Conservation (phyloP, 2,113 vertebrate genomes). For the Baryphthengus martii region DNA sequence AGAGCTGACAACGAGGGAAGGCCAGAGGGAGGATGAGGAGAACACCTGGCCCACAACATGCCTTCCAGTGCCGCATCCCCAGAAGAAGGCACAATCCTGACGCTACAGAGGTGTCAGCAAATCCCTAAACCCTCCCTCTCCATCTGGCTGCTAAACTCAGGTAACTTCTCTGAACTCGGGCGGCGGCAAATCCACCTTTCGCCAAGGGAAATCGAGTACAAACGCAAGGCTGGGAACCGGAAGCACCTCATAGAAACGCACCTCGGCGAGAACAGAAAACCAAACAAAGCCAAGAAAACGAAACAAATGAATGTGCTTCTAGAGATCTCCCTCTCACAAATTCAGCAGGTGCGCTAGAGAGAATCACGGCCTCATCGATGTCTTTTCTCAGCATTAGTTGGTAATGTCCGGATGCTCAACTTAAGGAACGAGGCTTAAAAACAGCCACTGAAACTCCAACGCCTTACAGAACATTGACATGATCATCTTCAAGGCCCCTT, state of each 20-base stretch:
- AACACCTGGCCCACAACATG: not conserved
- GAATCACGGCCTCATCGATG: not conserved
- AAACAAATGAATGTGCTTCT: not conserved
- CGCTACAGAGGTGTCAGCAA: not conserved
- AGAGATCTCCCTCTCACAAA: not conserved
- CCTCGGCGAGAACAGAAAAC: not conserved
- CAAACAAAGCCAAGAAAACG: not conserved
- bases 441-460: not conserved
- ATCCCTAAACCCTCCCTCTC: not conserved
- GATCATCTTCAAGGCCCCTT: too few relatives aligned
- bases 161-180: not conserved
- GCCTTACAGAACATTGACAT: not conserved
- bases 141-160: not conserved
- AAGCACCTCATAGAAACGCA: not conserved
- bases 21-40: not conserved
- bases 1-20: too few relatives aligned
- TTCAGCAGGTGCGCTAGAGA: not conserved
- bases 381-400: not conserved
- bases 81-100: not conserved
- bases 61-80: rapidly evolving
- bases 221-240: not conserved
- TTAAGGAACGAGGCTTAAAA: not conserved
- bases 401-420: not conserved
- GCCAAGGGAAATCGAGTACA: not conserved
- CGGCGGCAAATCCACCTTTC: not conserved